A percentile compares a stretch with the other conserved stretches of the same genome.
These are phyloP conservation scores for Subanguina moxae DNA, from an alignment of 1,140 invertebrate species.

Conservation along the genomic window DNA sequence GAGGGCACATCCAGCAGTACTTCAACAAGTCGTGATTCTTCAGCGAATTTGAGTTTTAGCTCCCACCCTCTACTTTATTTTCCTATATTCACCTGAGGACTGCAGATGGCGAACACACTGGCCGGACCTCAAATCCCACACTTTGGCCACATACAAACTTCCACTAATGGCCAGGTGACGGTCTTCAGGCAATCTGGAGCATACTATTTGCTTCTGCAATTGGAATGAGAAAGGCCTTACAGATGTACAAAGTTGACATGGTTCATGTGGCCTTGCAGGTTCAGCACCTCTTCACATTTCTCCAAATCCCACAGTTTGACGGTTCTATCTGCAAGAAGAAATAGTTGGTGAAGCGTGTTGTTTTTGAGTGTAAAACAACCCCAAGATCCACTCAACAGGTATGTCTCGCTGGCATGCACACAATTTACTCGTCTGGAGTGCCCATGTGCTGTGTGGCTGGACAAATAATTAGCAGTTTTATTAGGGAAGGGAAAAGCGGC, in stretches of 20 bases:
- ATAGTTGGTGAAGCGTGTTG: neutral
- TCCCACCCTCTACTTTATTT: too few species aligned
- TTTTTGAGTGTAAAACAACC: neutral
- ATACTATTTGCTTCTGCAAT: neutral
- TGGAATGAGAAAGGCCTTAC: neutral
- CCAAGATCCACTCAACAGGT: neutral
- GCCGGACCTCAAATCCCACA: neutral
- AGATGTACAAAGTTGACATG: neutral
- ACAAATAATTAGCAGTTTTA: too few species aligned
- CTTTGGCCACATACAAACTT: conserved; percentile 2
- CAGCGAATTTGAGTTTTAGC: too few species aligned
- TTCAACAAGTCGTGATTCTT: too few species aligned
- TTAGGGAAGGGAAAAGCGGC: too few species aligned
- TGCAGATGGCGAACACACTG: neutral
- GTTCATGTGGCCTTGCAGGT: conserved; percentile 1
- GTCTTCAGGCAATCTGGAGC: neutral
- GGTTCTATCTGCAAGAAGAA: neutral
- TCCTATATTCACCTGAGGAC: neutral
- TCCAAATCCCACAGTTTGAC: neutral
- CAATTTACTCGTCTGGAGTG: neutral
- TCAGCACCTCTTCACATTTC: neutral
- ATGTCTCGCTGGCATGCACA: conserved; percentile 1
- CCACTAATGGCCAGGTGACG: neutral
- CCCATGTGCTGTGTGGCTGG: neutral
- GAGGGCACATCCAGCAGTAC: too few species aligned